Evolutionary conservation across 2,113 vertebrate species (phyloP).

Genomic region (Hydropotes inermis): DNA sequence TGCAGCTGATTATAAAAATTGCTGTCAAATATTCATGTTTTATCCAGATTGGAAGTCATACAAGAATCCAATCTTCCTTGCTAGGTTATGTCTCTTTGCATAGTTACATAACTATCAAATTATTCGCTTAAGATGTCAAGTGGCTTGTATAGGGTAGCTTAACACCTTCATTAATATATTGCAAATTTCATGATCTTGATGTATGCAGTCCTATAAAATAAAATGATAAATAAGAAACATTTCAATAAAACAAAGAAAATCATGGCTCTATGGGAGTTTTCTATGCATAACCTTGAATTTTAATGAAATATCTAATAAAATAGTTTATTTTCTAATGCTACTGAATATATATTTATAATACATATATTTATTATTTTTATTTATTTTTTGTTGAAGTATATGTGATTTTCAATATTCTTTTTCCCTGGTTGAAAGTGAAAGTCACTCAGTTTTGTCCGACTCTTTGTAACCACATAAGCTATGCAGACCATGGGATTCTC

Average conservation of each 20-base stretch:
- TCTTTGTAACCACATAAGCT: neutral
- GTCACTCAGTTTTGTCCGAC: neutral
- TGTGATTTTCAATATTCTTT: neutral
- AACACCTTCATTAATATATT: neutral
- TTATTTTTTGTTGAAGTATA: neutral
- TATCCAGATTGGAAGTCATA: slow-evolving; percentile 24
- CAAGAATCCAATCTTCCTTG: neutral
- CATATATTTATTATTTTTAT: neutral
- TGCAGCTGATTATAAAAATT: slow-evolving; percentile 41
- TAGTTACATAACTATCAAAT: neutral
- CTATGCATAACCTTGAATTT: neutral
- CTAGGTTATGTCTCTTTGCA: neutral
- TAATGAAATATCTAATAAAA: neutral
- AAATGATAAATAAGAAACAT: slow-evolving; percentile 12
- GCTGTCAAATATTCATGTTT: slow-evolving; percentile 34
- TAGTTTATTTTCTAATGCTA: neutral
- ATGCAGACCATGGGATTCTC: neutral
- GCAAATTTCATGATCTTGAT: neutral
- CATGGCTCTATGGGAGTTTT: neutral
- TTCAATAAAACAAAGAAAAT: neutral
- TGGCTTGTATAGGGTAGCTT: neutral
- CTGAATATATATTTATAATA: neutral
- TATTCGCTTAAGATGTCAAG: slow-evolving; percentile 4
- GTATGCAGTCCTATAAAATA: neutral
- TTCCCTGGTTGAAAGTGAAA: neutral